These are phyloP conservation scores for Furcifer pardalis DNA, from an alignment of 2,797 vertebrate genomes.

Conservation along the genomic window DNA sequence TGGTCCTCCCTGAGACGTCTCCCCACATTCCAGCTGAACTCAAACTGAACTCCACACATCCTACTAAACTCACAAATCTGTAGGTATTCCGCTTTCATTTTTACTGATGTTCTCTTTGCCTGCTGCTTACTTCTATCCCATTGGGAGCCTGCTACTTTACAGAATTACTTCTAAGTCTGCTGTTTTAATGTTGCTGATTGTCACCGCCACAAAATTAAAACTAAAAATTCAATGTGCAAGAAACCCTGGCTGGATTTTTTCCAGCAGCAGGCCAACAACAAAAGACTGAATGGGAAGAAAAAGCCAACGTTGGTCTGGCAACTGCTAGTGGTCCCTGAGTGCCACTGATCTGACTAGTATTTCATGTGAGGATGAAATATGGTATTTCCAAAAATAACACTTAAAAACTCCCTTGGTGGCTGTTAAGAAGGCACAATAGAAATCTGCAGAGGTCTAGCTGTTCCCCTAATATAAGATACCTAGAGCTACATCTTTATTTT, in stretches of 20 bases:
- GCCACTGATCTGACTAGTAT: slow-evolving; percentile 52
- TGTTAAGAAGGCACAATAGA: slow-evolving; percentile 56
- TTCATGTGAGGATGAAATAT: slow-evolving; percentile 64
- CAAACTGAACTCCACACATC: neutral
- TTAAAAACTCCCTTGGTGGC: slow-evolving; percentile 57
- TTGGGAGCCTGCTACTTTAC: slow-evolving; percentile 8
- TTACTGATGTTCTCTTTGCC: neutral
- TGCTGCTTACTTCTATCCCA: slow-evolving; percentile 25
- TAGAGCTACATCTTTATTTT: slow-evolving; percentile 38
- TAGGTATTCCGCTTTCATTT: neutral
- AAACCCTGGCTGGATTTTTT: slow-evolving; percentile 34
- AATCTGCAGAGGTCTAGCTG: slow-evolving; percentile 38
- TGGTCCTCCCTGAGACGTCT: neutral
- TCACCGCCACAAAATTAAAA: slow-evolving; percentile 36
- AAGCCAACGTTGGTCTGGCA: slow-evolving; percentile 33
- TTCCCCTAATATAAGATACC: slow-evolving; percentile 42
- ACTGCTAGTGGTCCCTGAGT: slow-evolving; percentile 52
- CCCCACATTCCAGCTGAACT: neutral
- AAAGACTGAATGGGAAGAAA: slow-evolving; percentile 32
- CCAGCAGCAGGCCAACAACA: slow-evolving; percentile 28
- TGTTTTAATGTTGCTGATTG: slow-evolving; percentile 52
- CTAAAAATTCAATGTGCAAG: slow-evolving; percentile 35
- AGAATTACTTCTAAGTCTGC: slow-evolving; percentile 27
- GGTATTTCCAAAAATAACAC: slow-evolving; percentile 62
- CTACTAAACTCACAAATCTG: slow-evolving; percentile 26